Percentiles rank a stretch among this genome's conserved stretches.
Conservation (phyloP, 2,888 invertebrate species). For the Agriopis leucophaearia region DNA sequence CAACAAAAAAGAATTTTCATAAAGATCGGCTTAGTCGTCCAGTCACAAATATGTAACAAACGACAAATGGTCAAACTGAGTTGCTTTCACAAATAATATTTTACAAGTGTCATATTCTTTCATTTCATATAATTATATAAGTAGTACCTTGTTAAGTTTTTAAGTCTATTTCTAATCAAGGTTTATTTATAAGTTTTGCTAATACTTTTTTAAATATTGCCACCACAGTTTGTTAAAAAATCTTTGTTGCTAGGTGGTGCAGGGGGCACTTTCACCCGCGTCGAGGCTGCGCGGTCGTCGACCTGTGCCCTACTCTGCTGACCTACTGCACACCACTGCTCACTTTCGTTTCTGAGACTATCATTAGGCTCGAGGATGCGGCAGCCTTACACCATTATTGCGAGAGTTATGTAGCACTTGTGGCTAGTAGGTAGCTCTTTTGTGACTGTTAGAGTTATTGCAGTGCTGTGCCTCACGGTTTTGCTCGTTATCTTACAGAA, state of each 20-base stretch:
- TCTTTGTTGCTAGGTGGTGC: constrained; percentile 12
- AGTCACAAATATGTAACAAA: not conserved
- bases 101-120: too few species aligned
- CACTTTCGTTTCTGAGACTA: constrained; percentile 83
- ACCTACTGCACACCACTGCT: constrained; percentile 79
- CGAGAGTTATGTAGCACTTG: constrained; percentile 49
- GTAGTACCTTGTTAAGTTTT: not conserved
- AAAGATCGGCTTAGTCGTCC: not conserved
- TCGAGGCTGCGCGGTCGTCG: constrained; percentile 85
- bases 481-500: not conserved
- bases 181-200: too few species aligned
- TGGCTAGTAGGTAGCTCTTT: too few species aligned
- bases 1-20: too few species aligned
- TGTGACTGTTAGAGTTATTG: constrained; percentile 21
- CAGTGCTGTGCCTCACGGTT: not conserved
- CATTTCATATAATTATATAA: not conserved
- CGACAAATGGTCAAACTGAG: not conserved
- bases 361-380: constrained; percentile 79
- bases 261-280: constrained; percentile 82
- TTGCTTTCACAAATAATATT: too few species aligned
- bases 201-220: not conserved
- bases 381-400: constrained; percentile 70
- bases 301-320: constrained; percentile 84
- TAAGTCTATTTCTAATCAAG: too few species aligned
- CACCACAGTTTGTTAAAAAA: not conserved